Base-by-base conservation (phyloP, 2,113 vertebrate genomes). In the Ibidorhyncha struthersii region DNA sequence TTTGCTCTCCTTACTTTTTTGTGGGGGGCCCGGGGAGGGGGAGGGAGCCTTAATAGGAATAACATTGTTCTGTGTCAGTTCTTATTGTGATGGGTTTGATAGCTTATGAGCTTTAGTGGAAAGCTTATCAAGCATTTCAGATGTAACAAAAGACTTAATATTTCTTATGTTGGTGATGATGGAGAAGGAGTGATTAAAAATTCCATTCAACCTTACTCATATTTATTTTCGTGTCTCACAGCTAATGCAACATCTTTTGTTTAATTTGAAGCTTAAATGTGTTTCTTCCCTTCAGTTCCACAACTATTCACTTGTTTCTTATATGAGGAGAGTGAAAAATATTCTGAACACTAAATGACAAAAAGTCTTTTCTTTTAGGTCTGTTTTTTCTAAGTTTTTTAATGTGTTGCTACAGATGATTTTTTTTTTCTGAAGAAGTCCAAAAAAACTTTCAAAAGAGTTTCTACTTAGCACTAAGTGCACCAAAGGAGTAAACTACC, bases 221-320 rank as follows among this genome's bases (percentile, higher is more conserved):
- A 65, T 82, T 96, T 98, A 49, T 92, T 86, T 92, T 87, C 94
- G 49, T 90, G 74, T 93, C 70, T 98, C 59, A 87, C 17, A 82
- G 17, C 15, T 95, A 94, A 86, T 89, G 92, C 85, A 96, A 56
- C 58, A 83, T 93, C 61, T 96, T 96, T 90, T 32, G 26, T 96
- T 93, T 97, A 79, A 84, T 94, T 94, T 96, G 92, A 89, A 97
- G 96, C 47, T 91, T 90, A 82, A 95, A 93, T 50, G 10, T 90
- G 43, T 92, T 97, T 94, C 50, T 95, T 96, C 50, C 74, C 5
- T 91, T 90, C 82, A 93, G 71, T 79, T 97, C 63, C n/a, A 80
- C 38, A 94, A 61, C 25, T 89, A 45, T 89, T 91, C 76, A 95
- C 50, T 94, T 97, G 14, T 93, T 63, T 34, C 18, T 93, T 81